Conservation (phyloP, 1,140 invertebrate genomes). For the Reticulitermes speratus region DNA sequence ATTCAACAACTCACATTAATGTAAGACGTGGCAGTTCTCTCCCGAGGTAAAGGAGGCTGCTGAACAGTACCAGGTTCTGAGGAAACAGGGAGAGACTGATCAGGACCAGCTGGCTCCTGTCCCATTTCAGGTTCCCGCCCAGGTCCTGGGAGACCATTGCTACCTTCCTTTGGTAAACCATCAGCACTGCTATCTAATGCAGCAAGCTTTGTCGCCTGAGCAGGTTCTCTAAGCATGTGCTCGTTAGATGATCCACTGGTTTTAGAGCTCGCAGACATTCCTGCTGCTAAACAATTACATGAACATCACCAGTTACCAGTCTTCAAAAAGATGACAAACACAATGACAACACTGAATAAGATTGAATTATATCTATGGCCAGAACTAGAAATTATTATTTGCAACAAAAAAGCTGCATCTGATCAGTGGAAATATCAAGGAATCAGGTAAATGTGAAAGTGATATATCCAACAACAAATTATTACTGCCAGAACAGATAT, state of each 20-base stretch:
- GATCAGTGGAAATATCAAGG: too few relatives aligned
- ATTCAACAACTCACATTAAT: slow-evolving; percentile 55
- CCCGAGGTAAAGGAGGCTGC: slow-evolving; percentile 51
- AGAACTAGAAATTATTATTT: too few relatives aligned
- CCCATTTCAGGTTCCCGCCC: slow-evolving; percentile 54
- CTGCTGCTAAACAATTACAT: background rate
- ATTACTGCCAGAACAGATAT: too few relatives aligned
- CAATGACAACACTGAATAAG: too few relatives aligned
- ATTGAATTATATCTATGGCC: too few relatives aligned
- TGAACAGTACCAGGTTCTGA: slow-evolving; percentile 38
- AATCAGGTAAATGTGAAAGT: too few relatives aligned
- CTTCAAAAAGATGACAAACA: too few relatives aligned
- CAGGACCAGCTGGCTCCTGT: slow-evolving; percentile 57
- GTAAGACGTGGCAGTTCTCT: slow-evolving; percentile 60
- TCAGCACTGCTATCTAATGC: slow-evolving; percentile 44
- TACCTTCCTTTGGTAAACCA: slow-evolving; percentile 46
- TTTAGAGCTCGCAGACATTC: background rate
- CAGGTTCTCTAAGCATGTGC: slow-evolving; percentile 25
- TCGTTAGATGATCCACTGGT: slow-evolving; percentile 13
- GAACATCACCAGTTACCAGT: too few relatives aligned
- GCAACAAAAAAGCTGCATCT: too few relatives aligned
- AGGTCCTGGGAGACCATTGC: slow-evolving; percentile 34
- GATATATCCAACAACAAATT: too few relatives aligned
- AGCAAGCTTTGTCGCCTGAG: slow-evolving; percentile 30
- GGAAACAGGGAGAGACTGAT: slow-evolving; percentile 57